Conservation (phyloP, 2,797 vertebrate species). For the Neopelma chrysocephalum region DNA sequence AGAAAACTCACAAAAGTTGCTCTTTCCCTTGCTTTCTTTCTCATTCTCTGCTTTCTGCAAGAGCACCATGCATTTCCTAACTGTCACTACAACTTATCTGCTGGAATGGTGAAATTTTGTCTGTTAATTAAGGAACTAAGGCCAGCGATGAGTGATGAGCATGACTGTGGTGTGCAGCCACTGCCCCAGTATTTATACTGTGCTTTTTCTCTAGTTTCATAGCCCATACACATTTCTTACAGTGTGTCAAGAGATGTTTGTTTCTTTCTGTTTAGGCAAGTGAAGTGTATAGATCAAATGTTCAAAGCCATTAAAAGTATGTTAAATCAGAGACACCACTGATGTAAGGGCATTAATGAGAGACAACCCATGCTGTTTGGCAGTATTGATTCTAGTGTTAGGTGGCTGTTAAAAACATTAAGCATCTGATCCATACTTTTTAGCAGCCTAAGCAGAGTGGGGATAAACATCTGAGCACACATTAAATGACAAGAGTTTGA, state of each 20-base stretch:
- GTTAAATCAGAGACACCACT: slow-evolving; percentile 54
- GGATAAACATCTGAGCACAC: slow-evolving; percentile 39
- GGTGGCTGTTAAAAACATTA: slow-evolving; percentile 60
- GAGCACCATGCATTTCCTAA: neutral
- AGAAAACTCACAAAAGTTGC: neutral
- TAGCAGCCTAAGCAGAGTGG: slow-evolving; percentile 5
- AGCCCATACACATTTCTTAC: neutral
- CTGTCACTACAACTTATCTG: neutral
- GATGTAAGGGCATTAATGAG: slow-evolving; percentile 51
- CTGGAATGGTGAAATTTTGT: neutral
- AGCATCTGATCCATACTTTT: slow-evolving; percentile 63
- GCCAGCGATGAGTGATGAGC: neutral
- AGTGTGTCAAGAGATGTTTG: neutral
- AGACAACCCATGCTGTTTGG: slow-evolving; percentile 13
- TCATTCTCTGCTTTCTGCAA: neutral
- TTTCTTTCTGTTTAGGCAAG: slow-evolving; percentile 54
- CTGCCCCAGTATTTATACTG: neutral
- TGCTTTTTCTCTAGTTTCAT: neutral
- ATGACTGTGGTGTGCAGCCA: neutral
- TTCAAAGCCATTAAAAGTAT: slow-evolving; percentile 56
- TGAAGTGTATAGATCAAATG: slow-evolving; percentile 60
- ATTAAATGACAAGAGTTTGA: neutral
- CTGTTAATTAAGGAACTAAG: neutral
- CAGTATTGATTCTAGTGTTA: slow-evolving; percentile 59
- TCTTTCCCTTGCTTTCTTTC: neutral